Conservation (phyloP, 2,113 vertebrate genomes). For the Laticauda laticaudata region DNA sequence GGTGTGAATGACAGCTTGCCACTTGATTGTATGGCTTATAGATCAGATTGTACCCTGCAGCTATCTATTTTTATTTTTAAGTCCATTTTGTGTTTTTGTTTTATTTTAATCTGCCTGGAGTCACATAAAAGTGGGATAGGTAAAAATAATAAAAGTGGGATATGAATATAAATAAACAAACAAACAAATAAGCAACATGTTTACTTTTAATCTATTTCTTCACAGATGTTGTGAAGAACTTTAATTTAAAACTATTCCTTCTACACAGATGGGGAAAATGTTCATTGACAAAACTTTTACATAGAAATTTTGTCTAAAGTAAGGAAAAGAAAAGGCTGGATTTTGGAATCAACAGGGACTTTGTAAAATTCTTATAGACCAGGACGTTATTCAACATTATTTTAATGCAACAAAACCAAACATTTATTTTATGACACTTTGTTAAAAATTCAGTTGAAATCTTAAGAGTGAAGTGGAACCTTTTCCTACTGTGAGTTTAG, state of each 20-base stretch:
- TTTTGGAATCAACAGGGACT: neutral
- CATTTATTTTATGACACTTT: neutral
- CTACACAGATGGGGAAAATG: neutral
- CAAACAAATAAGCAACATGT: neutral
- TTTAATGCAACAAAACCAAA: neutral
- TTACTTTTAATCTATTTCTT: neutral
- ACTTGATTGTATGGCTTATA: neutral
- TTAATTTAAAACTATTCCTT: neutral
- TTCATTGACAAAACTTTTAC: neutral
- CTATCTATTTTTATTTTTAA: neutral
- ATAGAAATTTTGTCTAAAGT: neutral
- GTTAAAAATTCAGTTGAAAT: neutral
- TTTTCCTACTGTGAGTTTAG: neutral
- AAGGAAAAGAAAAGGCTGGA: neutral
- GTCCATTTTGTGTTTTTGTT: neutral
- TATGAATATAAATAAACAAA: neutral
- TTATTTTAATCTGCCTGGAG: neutral
- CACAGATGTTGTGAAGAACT: neutral
- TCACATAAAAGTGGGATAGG: neutral
- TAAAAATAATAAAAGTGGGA: neutral
- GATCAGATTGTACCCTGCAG: neutral
- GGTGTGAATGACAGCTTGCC: neutral
- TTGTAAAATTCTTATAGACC: neutral
- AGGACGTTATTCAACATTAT: neutral
- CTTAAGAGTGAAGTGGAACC: neutral